These are phyloP conservation scores for Thermophis baileyi DNA, from an alignment of 2,113 vertebrate species.

Conservation along the genomic window DNA sequence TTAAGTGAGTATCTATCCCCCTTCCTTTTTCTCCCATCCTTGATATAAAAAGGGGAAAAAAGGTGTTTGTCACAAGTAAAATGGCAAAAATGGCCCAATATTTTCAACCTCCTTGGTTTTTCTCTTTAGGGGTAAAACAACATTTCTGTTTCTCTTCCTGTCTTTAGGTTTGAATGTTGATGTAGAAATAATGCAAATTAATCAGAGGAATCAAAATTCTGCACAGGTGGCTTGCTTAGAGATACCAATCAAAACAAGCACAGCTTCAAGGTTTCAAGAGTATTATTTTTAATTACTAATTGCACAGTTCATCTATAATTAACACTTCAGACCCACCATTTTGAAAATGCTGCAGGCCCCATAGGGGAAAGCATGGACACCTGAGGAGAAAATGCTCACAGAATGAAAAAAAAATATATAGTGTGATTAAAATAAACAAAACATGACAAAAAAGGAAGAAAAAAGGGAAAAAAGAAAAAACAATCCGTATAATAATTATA, in stretches of 20 bases:
- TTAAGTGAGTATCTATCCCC: background rate
- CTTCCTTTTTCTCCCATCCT: background rate
- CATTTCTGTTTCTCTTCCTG: background rate
- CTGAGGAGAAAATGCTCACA: background rate
- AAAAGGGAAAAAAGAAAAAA: background rate
- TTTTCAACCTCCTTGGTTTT: background rate
- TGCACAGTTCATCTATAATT: slow-evolving; percentile 55
- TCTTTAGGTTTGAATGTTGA: slow-evolving; percentile 26
- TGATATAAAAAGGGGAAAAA: background rate
- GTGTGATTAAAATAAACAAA: background rate
- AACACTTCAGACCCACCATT: background rate
- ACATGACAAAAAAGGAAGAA: background rate
- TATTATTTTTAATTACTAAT: slow-evolving; percentile 65
- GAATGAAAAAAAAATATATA: background rate
- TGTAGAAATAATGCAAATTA: slow-evolving; percentile 36
- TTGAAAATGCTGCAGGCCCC: slow-evolving; percentile 23
- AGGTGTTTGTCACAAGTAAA: background rate
- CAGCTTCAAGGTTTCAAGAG: slow-evolving; percentile 49
- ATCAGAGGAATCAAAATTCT: slow-evolving; percentile 49
- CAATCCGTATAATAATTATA: background rate
- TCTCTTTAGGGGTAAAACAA: slow-evolving; percentile 14
- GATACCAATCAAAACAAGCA: slow-evolving; percentile 54
- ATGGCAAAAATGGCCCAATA: background rate
- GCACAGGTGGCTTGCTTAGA: slow-evolving; percentile 36
- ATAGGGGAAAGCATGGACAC: slow-evolving; percentile 10